Percentiles rank a stretch among this genome's conserved stretches.
phyloP scores from a whole-genome alignment of 1,140 invertebrate species.

The Sweltsa coloradensis region DNA sequence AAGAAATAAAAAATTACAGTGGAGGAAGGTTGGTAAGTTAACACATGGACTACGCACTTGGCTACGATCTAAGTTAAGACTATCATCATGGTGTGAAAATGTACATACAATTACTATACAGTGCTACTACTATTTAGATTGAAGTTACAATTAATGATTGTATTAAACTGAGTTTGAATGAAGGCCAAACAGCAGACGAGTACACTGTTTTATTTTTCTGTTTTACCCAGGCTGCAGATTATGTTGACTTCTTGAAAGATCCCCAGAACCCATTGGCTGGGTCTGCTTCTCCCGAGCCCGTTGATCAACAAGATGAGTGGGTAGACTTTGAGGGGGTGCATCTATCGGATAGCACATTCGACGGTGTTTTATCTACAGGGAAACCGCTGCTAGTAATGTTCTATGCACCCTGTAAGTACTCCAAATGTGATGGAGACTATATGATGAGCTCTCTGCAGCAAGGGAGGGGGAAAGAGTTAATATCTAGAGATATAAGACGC shows the following conservation, averaged over 20 bases:
- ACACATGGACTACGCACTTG: too few relatives aligned
- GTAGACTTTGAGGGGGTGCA: conserved; percentile 29
- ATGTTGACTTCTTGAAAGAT: conserved; percentile 51
- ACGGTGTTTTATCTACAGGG: conserved; percentile 31
- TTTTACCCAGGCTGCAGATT: conserved; percentile 41
- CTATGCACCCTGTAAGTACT: conserved; percentile 41
- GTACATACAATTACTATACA: too few relatives aligned
- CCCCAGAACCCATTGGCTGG: conserved; percentile 34
- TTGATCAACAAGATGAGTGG: conserved; percentile 31
- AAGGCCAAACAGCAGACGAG: too few relatives aligned
- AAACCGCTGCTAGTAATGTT: conserved; percentile 42
- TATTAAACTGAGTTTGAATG: too few relatives aligned
- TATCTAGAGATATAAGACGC: too few relatives aligned
- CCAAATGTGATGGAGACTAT: too few relatives aligned
- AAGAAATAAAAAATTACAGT: conserved; percentile 47
- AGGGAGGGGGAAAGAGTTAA: too few relatives aligned
- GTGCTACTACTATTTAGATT: too few relatives aligned
- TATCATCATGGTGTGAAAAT: conserved; percentile 1
- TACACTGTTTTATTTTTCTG: conserved; percentile 11
- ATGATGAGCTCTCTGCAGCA: too few relatives aligned
- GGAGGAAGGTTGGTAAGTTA: conserved; percentile 54
- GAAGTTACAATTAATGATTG: too few relatives aligned
- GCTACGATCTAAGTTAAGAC: conserved; percentile 8
- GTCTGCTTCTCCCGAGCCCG: conserved; percentile 23
- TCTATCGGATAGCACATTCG: conserved; percentile 38